These are phyloP conservation scores for Hipparchia semele DNA, from an alignment of 2,888 invertebrate genomes.

Conservation along the genomic window DNA sequence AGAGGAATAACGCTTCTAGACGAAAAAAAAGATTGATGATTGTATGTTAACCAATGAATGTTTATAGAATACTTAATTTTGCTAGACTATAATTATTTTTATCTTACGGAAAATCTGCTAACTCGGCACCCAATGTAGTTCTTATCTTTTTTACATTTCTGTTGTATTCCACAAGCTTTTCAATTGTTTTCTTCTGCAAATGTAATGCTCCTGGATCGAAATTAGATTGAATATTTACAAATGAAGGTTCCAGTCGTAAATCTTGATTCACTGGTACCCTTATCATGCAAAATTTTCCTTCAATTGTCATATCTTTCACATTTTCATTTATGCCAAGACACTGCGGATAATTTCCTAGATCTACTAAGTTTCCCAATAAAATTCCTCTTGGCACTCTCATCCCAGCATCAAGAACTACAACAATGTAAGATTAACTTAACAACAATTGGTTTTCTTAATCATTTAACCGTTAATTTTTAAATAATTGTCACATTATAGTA, in stretches of 20 bases:
- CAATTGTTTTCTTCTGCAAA: conserved; percentile 3
- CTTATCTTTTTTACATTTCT: conserved; percentile 11
- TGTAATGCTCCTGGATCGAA: conserved; percentile 17
- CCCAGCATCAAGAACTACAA: conserved; percentile 60
- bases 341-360: conserved; percentile 60
- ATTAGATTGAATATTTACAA: not conserved
- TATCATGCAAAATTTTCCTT: conserved; percentile 67
- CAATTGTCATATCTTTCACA: conserved; percentile 48
- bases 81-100: not conserved
- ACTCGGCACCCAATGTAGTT: conserved; percentile 9
- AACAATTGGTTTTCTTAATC: not conserved
- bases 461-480: too few relatives aligned
- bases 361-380: conserved; percentile 52
- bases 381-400: conserved; percentile 60
- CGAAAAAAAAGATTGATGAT: too few relatives aligned
- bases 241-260: conserved; percentile 17
- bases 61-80: not conserved
- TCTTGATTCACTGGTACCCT: conserved; percentile 47
- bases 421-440: not conserved
- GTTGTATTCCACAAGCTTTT: conserved; percentile 12
- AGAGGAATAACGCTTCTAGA: too few relatives aligned
- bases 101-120: conserved; percentile 18
- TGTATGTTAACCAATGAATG: too few relatives aligned
- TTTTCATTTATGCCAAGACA: conserved; percentile 55
- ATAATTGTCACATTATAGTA: too few relatives aligned